Percentiles rank a stretch among this genome's conserved stretches.
Conservation (phyloP, 2,888 invertebrate species). For the Synanthedon myopaeformis region DNA sequence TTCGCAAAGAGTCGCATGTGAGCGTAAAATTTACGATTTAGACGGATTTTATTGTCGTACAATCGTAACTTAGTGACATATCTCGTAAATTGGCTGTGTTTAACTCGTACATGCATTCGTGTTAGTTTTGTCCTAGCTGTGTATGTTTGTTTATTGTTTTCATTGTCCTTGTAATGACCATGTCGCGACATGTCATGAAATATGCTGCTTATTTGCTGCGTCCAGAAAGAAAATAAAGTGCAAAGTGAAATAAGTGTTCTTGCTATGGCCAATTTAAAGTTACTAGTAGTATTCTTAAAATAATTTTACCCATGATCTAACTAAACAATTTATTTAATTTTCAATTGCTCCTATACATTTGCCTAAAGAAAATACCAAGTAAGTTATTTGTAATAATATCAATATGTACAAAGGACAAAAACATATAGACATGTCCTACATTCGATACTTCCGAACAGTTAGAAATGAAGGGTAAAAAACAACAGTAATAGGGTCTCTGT, state of each 20-base stretch:
- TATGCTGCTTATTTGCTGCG: background rate
- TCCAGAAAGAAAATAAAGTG: background rate
- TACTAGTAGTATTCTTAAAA: too few species aligned
- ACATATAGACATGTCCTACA: too few species aligned
- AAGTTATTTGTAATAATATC: too few species aligned
- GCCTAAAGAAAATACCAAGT: too few species aligned
- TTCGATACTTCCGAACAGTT: background rate
- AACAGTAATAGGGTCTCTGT: background rate
- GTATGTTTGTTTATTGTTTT: background rate
- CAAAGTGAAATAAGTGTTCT: too few species aligned
- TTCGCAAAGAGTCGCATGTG: slow-evolving; percentile 14
- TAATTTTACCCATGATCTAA: too few species aligned
- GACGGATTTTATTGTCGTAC: slow-evolving; percentile 21
- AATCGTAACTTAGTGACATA: slow-evolving; percentile 13
- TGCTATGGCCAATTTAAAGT: too few species aligned
- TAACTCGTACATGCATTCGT: slow-evolving; percentile 9
- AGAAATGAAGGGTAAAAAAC: background rate
- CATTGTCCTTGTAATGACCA: background rate
- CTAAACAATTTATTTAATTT: too few species aligned
- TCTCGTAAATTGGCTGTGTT: slow-evolving; percentile 20
- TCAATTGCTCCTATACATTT: too few species aligned
- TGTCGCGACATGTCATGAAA: background rate
- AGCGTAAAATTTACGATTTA: slow-evolving; percentile 18
- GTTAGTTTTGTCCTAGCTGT: background rate
- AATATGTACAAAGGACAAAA: too few species aligned